phyloP scores from a whole-genome alignment of 2,113 vertebrate genomes.

The Amblyornis subalaris region DNA sequence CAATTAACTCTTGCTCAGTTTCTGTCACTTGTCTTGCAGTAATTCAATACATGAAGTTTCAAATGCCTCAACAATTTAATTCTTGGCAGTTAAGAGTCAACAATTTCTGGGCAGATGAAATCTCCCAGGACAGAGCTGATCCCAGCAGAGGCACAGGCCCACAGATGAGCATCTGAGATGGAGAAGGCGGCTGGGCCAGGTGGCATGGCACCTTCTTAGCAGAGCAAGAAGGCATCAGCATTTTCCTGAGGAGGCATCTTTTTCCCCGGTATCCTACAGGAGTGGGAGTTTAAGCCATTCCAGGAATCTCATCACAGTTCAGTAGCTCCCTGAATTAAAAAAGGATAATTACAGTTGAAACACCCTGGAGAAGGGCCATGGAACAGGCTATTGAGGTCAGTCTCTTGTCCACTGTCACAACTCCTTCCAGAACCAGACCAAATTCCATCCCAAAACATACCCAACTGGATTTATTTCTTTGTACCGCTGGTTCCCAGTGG shows the following conservation, averaged over 20 bases:
- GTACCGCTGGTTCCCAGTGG: background rate
- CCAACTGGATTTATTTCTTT: background rate
- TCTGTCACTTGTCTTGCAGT: background rate
- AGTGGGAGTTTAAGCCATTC: background rate
- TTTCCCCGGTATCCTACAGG: background rate
- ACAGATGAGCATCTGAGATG: background rate
- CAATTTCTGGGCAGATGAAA: background rate
- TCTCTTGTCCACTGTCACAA: background rate
- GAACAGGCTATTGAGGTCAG: background rate
- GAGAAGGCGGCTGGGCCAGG: background rate
- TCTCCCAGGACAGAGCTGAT: background rate
- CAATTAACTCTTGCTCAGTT: conserved; percentile 24
- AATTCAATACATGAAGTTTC: background rate
- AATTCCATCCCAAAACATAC: background rate
- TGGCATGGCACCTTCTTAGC: background rate
- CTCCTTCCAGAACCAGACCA: background rate
- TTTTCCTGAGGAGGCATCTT: background rate
- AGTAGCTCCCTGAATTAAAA: background rate
- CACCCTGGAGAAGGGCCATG: background rate
- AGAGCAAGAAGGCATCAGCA: background rate
- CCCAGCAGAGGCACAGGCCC: background rate
- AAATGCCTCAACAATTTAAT: background rate
- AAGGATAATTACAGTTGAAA: background rate
- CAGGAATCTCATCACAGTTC: background rate
- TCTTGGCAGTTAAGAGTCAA: background rate